Evolutionary conservation across 2,797 vertebrate species (phyloP).

Genomic region (Alosa sapidissima): DNA sequence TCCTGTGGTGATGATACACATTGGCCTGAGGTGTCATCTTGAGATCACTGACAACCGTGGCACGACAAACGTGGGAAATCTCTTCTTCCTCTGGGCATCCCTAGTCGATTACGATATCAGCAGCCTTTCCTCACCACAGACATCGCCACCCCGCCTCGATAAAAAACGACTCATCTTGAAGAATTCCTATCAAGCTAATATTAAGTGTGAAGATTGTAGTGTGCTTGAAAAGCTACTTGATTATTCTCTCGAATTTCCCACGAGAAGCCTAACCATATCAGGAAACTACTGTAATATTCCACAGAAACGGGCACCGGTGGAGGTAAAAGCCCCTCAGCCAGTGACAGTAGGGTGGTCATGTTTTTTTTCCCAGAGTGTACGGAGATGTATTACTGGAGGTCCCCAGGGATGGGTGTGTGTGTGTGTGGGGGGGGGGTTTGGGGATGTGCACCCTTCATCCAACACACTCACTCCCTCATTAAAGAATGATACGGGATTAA

Average conservation of each 20-base stretch:
- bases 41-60: neutral
- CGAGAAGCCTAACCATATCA: neutral
- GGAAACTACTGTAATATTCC: neutral
- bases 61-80: neutral
- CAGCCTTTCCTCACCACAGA: neutral
- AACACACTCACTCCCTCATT: constrained; percentile 74
- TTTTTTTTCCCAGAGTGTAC: constrained; percentile 43
- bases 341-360: constrained; percentile 57
- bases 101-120: neutral
- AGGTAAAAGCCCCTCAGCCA: neutral
- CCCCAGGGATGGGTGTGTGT: neutral
- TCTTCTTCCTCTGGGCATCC: neutral
- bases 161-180: neutral
- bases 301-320: constrained; percentile 47
- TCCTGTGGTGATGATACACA: neutral
- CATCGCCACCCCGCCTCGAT: too few relatives aligned
- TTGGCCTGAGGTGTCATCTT: neutral
- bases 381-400: neutral
- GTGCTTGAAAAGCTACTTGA: neutral
- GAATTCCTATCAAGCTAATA: neutral
- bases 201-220: neutral
- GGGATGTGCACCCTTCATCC: constrained; percentile 59
- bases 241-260: neutral
- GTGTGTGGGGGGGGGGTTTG: constrained; percentile 63
- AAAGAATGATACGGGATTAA: constrained; percentile 77